phyloP scores from a whole-genome alignment of 92 coral and sea anemone species.

The Meandrina meandrites region DNA sequence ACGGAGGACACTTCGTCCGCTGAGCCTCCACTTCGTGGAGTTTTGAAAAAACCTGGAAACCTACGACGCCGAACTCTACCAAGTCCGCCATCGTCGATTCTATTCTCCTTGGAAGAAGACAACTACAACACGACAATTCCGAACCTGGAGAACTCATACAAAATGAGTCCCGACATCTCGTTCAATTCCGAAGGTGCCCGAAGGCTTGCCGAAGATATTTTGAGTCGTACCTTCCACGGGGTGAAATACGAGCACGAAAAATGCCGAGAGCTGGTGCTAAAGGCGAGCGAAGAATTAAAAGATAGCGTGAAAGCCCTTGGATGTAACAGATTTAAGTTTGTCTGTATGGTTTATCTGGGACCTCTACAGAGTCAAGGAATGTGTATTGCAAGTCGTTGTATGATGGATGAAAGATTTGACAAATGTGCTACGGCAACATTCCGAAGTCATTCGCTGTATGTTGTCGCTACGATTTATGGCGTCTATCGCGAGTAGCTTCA shows the following conservation, averaged over 20 bases:
- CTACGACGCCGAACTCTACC: neutral
- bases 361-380: slow-evolving; percentile 68
- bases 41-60: slow-evolving; percentile 9
- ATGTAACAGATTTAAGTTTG: slow-evolving; percentile 70
- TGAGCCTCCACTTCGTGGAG: slow-evolving; percentile 3
- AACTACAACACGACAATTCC: neutral
- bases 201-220: slow-evolving; percentile 44
- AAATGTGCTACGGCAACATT: slow-evolving; percentile 63
- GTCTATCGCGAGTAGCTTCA: slow-evolving; percentile 53
- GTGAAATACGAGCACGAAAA: slow-evolving; percentile 37
- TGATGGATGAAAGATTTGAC: slow-evolving; percentile 77
- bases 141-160: slow-evolving; percentile 51
- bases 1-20: neutral
- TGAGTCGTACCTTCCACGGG: slow-evolving; percentile 33
- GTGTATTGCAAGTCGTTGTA: slow-evolving; percentile 69
- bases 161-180: slow-evolving; percentile 51
- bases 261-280: slow-evolving; percentile 59
- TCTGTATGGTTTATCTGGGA: slow-evolving; percentile 66
- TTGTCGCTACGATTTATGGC: slow-evolving; percentile 70
- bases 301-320: slow-evolving; percentile 67
- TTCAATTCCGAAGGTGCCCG: slow-evolving; percentile 38
- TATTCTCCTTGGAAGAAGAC: neutral
- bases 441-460: slow-evolving; percentile 58
- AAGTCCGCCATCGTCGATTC: neutral
- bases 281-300: slow-evolving; percentile 66